These are phyloP conservation scores for Falco peregrinus DNA, from an alignment of 2,797 vertebrate species.

Conservation along the genomic window DNA sequence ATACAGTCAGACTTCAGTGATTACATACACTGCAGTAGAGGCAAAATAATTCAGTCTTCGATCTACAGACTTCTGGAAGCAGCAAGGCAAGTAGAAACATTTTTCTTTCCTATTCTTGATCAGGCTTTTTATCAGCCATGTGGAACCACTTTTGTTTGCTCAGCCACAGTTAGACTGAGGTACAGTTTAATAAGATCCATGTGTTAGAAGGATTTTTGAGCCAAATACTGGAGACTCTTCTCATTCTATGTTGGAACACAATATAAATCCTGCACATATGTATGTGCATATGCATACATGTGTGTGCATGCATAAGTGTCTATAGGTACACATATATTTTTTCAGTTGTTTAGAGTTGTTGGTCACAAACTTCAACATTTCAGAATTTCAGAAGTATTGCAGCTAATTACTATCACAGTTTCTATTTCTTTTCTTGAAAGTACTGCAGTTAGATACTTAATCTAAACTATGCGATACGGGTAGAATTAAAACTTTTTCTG, in stretches of 20 bases:
- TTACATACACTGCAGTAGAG: not conserved
- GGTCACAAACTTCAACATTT: not conserved
- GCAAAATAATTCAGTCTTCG: slow-evolving; percentile 23
- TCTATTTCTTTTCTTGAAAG: not conserved
- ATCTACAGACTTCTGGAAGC: not conserved
- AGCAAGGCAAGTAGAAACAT: slow-evolving; percentile 36
- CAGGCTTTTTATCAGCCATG: slow-evolving; percentile 61
- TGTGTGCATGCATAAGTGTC: not conserved
- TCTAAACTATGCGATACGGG: not conserved
- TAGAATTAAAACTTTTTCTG: not conserved
- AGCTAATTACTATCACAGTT: not conserved
- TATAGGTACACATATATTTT: not conserved
- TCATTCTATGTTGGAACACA: slow-evolving; percentile 11
- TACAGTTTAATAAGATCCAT: slow-evolving; percentile 41
- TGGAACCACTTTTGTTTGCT: slow-evolving; percentile 66
- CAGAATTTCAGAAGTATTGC: not conserved
- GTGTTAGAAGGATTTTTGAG: slow-evolving; percentile 21
- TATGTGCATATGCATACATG: not conserved
- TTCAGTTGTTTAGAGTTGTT: not conserved
- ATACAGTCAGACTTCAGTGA: slow-evolving; percentile 17
- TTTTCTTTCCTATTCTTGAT: slow-evolving; percentile 28
- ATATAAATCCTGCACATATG: not conserved
- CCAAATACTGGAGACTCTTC: slow-evolving; percentile 27
- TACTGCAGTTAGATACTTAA: not conserved
- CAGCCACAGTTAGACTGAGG: slow-evolving; percentile 19